Percentiles rank a stretch among this genome's conserved stretches.
Evolutionary conservation across 2,797 vertebrate species (phyloP).

Genomic region (Lacerta viridis): DNA sequence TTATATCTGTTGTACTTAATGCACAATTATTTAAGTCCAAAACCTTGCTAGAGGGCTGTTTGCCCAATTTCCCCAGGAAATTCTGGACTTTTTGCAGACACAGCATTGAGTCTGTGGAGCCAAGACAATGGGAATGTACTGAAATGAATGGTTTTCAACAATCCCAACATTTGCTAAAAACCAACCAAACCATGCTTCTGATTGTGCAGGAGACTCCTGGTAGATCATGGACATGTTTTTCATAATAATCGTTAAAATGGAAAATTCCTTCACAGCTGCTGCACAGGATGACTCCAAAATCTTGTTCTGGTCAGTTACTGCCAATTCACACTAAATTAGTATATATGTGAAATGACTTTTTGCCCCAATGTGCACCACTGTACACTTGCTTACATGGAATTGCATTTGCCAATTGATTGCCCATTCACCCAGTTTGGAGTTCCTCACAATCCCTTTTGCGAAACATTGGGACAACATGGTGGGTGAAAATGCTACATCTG

Average conservation of each 20-base stretch:
- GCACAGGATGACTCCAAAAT: too few species aligned
- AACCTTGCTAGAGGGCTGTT: slow-evolving; percentile 78
- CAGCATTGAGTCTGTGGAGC: slow-evolving; percentile 68
- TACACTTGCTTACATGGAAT: too few species aligned
- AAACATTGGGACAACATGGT: neutral
- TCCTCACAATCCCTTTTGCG: too few species aligned
- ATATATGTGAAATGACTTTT: too few species aligned
- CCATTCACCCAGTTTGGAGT: too few species aligned
- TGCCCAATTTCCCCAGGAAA: slow-evolving; percentile 86
- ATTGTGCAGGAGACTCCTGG: neutral
- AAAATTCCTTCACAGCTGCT: neutral
- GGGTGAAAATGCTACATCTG: neutral
- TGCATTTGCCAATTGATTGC: too few species aligned
- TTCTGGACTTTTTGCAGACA: slow-evolving; percentile 82
- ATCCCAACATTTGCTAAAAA: neutral
- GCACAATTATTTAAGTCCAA: slow-evolving; percentile 86
- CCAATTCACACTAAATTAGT: too few species aligned
- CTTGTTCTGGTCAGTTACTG: too few species aligned
- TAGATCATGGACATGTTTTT: neutral
- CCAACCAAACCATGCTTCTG: neutral
- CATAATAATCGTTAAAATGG: neutral
- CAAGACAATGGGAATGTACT: slow-evolving; percentile 32
- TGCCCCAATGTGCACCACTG: too few species aligned
- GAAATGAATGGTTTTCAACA: neutral
- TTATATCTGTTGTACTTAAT: slow-evolving; percentile 82